A percentile compares a stretch with the other conserved stretches of the same genome.
These are phyloP conservation scores for Hoplodrina blanda DNA, from an alignment of 2,888 invertebrate species.

Conservation along the genomic window DNA sequence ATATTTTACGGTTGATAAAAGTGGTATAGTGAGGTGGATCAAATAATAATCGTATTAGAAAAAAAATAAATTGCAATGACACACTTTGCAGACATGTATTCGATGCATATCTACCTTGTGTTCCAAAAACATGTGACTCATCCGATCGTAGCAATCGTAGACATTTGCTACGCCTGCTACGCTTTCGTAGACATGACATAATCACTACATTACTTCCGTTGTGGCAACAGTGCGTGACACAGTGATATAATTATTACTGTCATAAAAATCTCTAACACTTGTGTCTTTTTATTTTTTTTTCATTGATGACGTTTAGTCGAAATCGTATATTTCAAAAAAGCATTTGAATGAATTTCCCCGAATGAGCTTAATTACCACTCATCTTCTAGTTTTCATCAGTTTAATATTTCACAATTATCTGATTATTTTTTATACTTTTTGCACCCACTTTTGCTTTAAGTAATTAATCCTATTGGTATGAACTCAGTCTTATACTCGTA, in stretches of 20 bases:
- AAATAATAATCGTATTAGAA: too few species aligned
- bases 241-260: background rate
- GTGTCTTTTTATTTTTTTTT: too few species aligned
- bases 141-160: slow-evolving; percentile 29
- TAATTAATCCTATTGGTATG: slow-evolving; percentile 13
- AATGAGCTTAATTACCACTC: too few species aligned
- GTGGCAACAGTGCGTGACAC: slow-evolving; percentile 1
- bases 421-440: background rate
- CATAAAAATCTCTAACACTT: too few species aligned
- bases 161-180: slow-evolving; percentile 37
- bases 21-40: background rate
- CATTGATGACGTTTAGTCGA: too few species aligned
- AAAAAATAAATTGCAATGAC: background rate
- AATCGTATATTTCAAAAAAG: too few species aligned
- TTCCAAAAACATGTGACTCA: slow-evolving; percentile 20
- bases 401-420: too few species aligned
- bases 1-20: background rate
- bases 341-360: too few species aligned
- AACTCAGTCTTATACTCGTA: slow-evolving; percentile 24
- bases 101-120: background rate
- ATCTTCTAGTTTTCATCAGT: too few species aligned
- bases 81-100: background rate
- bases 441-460: background rate
- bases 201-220: slow-evolving; percentile 9
- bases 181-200: slow-evolving; percentile 21